Evolutionary conservation across 2,113 vertebrate species (phyloP).

Genomic region (Perca schrenkii): DNA sequence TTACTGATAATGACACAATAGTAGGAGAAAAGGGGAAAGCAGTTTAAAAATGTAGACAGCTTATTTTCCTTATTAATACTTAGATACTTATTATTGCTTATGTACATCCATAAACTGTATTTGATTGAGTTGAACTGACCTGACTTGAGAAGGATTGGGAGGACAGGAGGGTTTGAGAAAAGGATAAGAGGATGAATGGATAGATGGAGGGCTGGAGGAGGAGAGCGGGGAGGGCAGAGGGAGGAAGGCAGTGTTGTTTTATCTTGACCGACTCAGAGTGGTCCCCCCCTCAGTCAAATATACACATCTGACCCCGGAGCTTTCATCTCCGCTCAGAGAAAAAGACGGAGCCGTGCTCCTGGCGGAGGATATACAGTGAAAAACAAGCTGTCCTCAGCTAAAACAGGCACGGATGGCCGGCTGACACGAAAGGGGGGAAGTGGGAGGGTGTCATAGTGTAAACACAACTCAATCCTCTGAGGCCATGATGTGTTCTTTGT

Average conservation of each 20-base stretch:
- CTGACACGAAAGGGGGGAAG: conserved; percentile 52
- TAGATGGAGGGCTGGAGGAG: conserved; percentile 8
- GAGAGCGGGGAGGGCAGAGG: conserved; percentile 5
- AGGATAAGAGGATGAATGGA: conserved; percentile 27
- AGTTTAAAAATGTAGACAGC: background rate
- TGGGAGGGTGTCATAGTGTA: conserved; percentile 63
- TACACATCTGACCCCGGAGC: conserved; percentile 63
- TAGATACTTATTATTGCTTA: background rate
- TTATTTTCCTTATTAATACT: background rate
- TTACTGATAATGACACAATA: too few species aligned
- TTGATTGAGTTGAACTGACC: conserved; percentile 18
- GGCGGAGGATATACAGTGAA: conserved; percentile 56
- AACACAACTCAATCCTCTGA: conserved; percentile 68
- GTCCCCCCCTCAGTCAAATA: conserved; percentile 64
- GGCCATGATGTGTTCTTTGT: conserved; percentile 40
- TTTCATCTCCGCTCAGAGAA: conserved; percentile 64
- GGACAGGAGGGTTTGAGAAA: conserved; percentile 20
- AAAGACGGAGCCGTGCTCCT: conserved; percentile 43
- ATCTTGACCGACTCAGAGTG: conserved; percentile 72
- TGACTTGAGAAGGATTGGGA: background rate
- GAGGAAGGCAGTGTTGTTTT: conserved; percentile 66
- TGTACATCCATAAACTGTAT: background rate
- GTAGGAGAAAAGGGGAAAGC: background rate
- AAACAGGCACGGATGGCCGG: conserved; percentile 32
- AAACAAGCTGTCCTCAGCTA: conserved; percentile 61